phyloP scores from a whole-genome alignment of 1,140 invertebrate genomes.

The Vanessa tameamea region DNA sequence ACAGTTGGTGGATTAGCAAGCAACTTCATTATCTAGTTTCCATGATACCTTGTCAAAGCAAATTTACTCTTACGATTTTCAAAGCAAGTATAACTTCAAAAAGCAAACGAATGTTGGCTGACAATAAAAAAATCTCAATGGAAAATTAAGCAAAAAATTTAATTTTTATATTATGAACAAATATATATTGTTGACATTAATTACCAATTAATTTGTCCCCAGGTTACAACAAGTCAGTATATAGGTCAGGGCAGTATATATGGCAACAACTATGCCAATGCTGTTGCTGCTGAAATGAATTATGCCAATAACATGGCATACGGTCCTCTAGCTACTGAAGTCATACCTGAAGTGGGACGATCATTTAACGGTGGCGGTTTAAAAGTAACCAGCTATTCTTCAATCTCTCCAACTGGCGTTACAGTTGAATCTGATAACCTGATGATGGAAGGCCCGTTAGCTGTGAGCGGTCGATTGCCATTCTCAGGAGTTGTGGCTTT shows the following conservation, averaged over 20 bases:
- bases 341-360: background rate
- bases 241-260: conserved; percentile 13
- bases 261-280: conserved; percentile 6
- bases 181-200: background rate
- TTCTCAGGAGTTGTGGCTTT: conserved; percentile 52
- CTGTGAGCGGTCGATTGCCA: conserved; percentile 49
- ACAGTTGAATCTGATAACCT: conserved; percentile 42
- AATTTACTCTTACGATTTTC: too few species aligned
- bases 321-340: conserved; percentile 2
- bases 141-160: too few species aligned
- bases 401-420: conserved; percentile 41
- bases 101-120: too few species aligned
- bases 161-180: too few species aligned
- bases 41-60: too few species aligned
- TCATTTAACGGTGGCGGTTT: conserved; percentile 34
- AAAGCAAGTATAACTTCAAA: too few species aligned
- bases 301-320: conserved; percentile 16
- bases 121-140: too few species aligned
- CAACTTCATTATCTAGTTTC: too few species aligned
- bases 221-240: conserved; percentile 22
- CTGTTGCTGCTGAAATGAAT: background rate
- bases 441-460: conserved; percentile 45
- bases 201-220: conserved; percentile 1
- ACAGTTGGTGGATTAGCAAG: too few species aligned
- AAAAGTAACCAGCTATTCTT: conserved; percentile 34